A percentile compares a stretch with the other conserved stretches of the same genome.
These are phyloP conservation scores for Troilus luridus DNA, from an alignment of 2,888 invertebrate species.

Conservation along the genomic window DNA sequence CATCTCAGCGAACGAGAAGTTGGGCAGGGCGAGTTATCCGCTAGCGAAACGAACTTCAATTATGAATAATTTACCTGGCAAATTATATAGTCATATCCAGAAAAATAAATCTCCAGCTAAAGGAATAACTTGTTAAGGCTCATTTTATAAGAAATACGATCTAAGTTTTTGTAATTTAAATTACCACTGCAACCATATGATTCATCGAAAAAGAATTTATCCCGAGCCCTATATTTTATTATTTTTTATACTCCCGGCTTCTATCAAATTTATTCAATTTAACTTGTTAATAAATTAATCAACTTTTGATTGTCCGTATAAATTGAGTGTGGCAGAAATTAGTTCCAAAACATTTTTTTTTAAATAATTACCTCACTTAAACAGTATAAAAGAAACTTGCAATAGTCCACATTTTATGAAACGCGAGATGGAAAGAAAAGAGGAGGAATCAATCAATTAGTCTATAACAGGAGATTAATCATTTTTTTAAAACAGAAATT, in stretches of 20 bases:
- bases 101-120: background rate
- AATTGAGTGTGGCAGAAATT: too few relatives aligned
- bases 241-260: too few relatives aligned
- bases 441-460: background rate
- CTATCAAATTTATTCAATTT: too few relatives aligned
- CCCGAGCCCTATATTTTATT: too few relatives aligned
- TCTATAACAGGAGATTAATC: background rate
- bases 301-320: too few relatives aligned
- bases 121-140: background rate
- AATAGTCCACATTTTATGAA: background rate
- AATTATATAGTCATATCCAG: background rate
- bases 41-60: background rate
- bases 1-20: background rate
- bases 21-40: background rate
- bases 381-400: background rate
- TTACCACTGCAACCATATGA: too few relatives aligned
- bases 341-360: too few relatives aligned
- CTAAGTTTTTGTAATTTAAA: background rate
- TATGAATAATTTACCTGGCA: background rate
- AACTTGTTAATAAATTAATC: too few relatives aligned
- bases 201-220: too few relatives aligned
- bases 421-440: background rate
- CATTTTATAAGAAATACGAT: background rate
- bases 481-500: constrained; percentile 11
- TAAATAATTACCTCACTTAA: background rate